These are phyloP conservation scores for Aleiodes leptofemur DNA, from an alignment of 2,888 invertebrate genomes.

Conservation along the genomic window DNA sequence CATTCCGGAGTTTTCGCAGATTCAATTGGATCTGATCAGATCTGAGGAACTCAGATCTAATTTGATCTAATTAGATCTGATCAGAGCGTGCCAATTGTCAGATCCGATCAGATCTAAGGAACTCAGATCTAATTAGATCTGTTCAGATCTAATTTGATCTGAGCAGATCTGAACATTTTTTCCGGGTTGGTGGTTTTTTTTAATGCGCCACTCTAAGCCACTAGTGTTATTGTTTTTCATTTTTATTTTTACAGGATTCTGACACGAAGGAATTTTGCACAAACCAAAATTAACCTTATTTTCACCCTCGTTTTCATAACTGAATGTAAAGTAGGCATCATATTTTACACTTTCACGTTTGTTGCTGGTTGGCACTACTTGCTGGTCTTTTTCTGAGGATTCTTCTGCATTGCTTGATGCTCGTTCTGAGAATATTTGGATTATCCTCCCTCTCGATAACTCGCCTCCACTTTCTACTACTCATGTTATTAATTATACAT, in stretches of 20 bases:
- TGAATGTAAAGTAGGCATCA: background rate
- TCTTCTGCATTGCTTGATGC: background rate
- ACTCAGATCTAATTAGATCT: no score
- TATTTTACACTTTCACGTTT: slow-evolving; percentile 7
- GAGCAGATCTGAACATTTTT: no score
- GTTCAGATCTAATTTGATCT: no score
- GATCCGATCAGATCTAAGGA: no score
- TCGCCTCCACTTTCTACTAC: background rate
- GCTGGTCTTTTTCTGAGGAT: slow-evolving; percentile 1
- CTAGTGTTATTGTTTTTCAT: slow-evolving; percentile 47
- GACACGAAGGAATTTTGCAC: slow-evolving; percentile 2
- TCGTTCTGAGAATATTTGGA: no score
- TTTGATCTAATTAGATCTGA: no score
- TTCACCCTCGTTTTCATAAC: background rate
- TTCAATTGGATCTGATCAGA: no score
- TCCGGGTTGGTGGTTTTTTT: slow-evolving; percentile 32
- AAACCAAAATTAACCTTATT: background rate
- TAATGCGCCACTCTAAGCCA: slow-evolving; percentile 43
- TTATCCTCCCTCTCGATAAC: background rate
- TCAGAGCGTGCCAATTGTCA: no score
- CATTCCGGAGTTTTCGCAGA: no score
- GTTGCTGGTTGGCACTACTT: background rate
- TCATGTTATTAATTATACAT: background rate
- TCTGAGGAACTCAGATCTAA: no score
- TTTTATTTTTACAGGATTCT: slow-evolving; percentile 28